These are phyloP conservation scores for Drosophila algonquin DNA, from an alignment of 2,888 invertebrate species.

Conservation along the genomic window DNA sequence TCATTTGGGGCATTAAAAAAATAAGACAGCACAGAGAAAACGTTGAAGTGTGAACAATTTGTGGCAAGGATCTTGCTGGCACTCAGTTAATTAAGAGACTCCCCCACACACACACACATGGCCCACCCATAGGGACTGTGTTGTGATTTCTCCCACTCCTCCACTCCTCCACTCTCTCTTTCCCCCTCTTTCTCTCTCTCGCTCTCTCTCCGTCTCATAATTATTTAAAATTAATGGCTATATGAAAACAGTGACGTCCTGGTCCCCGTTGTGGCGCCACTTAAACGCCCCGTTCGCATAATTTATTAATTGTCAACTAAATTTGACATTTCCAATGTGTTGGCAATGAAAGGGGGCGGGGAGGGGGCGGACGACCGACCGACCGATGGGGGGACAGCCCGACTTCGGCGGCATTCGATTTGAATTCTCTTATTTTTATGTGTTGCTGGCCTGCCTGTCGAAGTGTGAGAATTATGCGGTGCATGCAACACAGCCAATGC, in stretches of 20 bases:
- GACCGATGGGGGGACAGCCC: slow-evolving; percentile 11
- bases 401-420: slow-evolving; percentile 71
- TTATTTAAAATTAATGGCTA: slow-evolving; percentile 79
- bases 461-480: slow-evolving; percentile 83
- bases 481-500: slow-evolving; percentile 41
- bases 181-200: slow-evolving; percentile 10
- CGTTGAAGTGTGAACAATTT: slow-evolving; percentile 81
- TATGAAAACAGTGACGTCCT: slow-evolving; percentile 62
- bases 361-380: neutral
- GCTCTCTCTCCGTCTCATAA: slow-evolving; percentile 50
- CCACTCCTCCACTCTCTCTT: too few species aligned
- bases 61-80: slow-evolving; percentile 59
- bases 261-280: slow-evolving; percentile 77
- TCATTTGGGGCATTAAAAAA: slow-evolving; percentile 30
- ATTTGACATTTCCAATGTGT: slow-evolving; percentile 83
- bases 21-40: slow-evolving; percentile 44
- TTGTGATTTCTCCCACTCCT: slow-evolving; percentile 63
- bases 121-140: slow-evolving; percentile 70
- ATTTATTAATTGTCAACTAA: slow-evolving; percentile 84
- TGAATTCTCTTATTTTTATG: slow-evolving; percentile 52
- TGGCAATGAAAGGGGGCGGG: slow-evolving; percentile 48
- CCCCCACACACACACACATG: slow-evolving; percentile 47
- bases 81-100: slow-evolving; percentile 73
- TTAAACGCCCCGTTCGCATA: slow-evolving; percentile 77
- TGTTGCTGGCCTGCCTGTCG: slow-evolving; percentile 63